phyloP scores from a whole-genome alignment of 2,888 invertebrate genomes.

The Drosophila peninsularis region DNA sequence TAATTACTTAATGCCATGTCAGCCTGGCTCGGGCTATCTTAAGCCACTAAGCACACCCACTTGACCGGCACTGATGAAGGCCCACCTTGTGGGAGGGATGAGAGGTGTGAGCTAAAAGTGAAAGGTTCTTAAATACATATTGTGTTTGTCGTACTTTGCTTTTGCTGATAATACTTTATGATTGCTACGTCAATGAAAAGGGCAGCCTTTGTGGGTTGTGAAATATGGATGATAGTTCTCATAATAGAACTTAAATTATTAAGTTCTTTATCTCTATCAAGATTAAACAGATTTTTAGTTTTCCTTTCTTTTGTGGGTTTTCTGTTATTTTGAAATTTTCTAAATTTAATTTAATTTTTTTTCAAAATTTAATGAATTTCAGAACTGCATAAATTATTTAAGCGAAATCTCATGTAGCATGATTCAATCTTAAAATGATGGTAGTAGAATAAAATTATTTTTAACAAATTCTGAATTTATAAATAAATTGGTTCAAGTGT shows the following conservation, averaged over 20 bases:
- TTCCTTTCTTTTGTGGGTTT: neutral
- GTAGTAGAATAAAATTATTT: too few species aligned
- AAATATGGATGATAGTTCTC: neutral
- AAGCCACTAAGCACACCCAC: conserved; percentile 37
- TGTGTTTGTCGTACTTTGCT: neutral
- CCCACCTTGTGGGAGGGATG: neutral
- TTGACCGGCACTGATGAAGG: conserved; percentile 22
- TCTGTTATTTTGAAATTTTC: neutral
- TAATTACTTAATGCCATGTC: conserved; percentile 37
- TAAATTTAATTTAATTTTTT: neutral
- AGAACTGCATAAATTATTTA: too few species aligned
- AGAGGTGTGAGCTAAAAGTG: conserved; percentile 16
- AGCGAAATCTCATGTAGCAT: too few species aligned
- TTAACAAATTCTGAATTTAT: too few species aligned
- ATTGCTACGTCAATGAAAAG: conserved; percentile 8
- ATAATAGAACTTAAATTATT: neutral
- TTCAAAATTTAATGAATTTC: too few species aligned
- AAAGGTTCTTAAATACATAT: conserved; percentile 20
- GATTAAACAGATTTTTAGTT: neutral
- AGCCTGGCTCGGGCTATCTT: conserved; percentile 38
- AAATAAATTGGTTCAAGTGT: neutral
- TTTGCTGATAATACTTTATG: conserved; percentile 1
- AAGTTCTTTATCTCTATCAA: neutral
- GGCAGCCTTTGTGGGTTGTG: neutral
- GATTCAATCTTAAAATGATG: too few species aligned